These are phyloP conservation scores for Ceryle rudis DNA, from an alignment of 2,797 vertebrate genomes.

Conservation along the genomic window DNA sequence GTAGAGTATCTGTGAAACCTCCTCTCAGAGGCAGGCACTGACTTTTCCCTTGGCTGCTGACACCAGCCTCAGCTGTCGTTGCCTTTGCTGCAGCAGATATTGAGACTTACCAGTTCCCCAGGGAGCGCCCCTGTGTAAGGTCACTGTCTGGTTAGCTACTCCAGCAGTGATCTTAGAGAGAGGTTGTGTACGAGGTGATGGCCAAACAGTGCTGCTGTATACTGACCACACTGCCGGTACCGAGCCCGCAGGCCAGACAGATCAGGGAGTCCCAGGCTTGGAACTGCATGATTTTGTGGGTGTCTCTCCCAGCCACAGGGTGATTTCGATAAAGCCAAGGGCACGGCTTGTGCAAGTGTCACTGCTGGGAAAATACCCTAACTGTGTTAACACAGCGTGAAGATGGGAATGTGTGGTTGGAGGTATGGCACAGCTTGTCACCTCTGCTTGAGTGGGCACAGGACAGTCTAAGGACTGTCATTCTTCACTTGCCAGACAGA, in stretches of 20 bases:
- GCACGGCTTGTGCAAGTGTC: background rate
- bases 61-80: slow-evolving; percentile 42
- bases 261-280: background rate
- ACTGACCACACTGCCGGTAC: fast-evolving
- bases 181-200: background rate
- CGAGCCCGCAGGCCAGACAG: background rate
- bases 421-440: background rate
- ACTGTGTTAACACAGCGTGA: background rate
- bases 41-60: slow-evolving; percentile 41
- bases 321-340: background rate
- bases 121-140: background rate
- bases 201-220: fast-evolving
- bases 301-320: background rate
- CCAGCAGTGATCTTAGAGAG: background rate
- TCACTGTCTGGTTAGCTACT: background rate
- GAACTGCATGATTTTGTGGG: background rate
- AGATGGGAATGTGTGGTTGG: fast-evolving
- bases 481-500: background rate
- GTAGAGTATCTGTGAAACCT: slow-evolving; percentile 79
- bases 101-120: background rate
- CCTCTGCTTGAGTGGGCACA: background rate
- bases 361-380: background rate
- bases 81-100: slow-evolving; percentile 32
- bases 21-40: slow-evolving; percentile 19
- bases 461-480: background rate